Percentiles rank a stretch among this genome's conserved stretches.
phyloP scores from a whole-genome alignment of 1,140 invertebrate genomes.

The Ceratina australensis region DNA sequence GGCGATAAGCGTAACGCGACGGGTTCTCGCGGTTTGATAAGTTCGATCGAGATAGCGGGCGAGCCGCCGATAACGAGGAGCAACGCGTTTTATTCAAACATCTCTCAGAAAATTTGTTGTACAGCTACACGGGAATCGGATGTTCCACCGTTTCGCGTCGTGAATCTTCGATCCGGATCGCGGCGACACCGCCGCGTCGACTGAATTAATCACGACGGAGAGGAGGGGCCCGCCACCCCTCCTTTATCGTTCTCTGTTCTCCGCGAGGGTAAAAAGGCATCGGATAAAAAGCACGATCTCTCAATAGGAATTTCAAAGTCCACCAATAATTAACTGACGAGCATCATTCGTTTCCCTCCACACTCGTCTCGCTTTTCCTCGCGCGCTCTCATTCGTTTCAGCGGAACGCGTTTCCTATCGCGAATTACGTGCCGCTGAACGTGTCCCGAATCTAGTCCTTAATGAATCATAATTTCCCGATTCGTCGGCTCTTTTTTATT shows the following conservation, averaged over 20 bases:
- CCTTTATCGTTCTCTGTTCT: constrained; percentile 37
- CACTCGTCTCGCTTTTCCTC: background rate
- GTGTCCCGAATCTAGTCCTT: constrained; percentile 42
- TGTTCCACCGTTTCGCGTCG: background rate
- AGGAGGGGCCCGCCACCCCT: background rate
- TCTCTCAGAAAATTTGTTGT: background rate
- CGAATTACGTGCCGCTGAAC: constrained; percentile 36
- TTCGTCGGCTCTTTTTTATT: constrained; percentile 1
- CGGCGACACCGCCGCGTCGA: no score
- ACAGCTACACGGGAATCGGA: background rate
- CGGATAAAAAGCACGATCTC: constrained; percentile 39
- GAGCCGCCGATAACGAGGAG: constrained; percentile 37
- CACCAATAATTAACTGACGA: constrained; percentile 38
- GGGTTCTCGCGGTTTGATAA: constrained; percentile 53
- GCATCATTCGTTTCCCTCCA: background rate
- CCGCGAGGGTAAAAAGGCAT: background rate
- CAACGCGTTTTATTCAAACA: constrained; percentile 31
- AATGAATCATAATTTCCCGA: constrained; percentile 46
- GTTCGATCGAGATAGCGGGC: constrained; percentile 53
- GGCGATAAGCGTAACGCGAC: constrained; percentile 48
- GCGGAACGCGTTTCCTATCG: constrained; percentile 17
- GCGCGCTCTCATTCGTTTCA: background rate
- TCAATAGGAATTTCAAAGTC: constrained; percentile 49
- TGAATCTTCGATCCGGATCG: constrained; percentile 12
- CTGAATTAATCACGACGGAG: constrained; percentile 32